These are phyloP conservation scores for Arctia plantaginis DNA, from an alignment of 2,888 invertebrate species.

Conservation along the genomic window DNA sequence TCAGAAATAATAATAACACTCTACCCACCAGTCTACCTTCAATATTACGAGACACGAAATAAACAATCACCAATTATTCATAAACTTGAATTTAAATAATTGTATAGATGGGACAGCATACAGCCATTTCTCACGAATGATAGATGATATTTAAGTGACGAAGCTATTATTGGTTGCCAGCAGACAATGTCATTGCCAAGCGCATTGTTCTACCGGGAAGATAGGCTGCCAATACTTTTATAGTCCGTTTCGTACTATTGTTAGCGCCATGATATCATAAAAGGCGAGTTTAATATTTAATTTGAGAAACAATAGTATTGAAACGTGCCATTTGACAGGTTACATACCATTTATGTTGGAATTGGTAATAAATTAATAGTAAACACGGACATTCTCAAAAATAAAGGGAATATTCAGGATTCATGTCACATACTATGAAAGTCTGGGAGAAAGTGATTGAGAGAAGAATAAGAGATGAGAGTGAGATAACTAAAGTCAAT, in stretches of 20 bases:
- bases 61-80: conserved; percentile 2
- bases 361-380: background rate
- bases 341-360: background rate
- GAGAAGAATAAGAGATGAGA: no score
- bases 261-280: conserved; percentile 46
- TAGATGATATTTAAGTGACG: conserved; percentile 49
- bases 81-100: conserved; percentile 18
- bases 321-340: no score
- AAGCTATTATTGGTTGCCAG: conserved; percentile 53
- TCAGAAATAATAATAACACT: background rate
- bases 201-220: conserved; percentile 70
- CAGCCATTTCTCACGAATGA: conserved; percentile 42
- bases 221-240: conserved; percentile 69
- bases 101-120: conserved; percentile 7
- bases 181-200: conserved; percentile 76
- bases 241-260: conserved; percentile 73
- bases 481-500: no score
- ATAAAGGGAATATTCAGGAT: no score
- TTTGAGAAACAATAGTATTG: conserved; percentile 19
- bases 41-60: background rate
- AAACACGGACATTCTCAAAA: background rate
- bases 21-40: no score
- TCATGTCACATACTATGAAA: no score
- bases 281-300: conserved; percentile 18
- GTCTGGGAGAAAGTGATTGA: no score